Percentiles rank a stretch among this genome's conserved stretches.
These are phyloP conservation scores for Sebastes jordani DNA, from an alignment of 2,797 vertebrate genomes.

Conservation along the genomic window DNA sequence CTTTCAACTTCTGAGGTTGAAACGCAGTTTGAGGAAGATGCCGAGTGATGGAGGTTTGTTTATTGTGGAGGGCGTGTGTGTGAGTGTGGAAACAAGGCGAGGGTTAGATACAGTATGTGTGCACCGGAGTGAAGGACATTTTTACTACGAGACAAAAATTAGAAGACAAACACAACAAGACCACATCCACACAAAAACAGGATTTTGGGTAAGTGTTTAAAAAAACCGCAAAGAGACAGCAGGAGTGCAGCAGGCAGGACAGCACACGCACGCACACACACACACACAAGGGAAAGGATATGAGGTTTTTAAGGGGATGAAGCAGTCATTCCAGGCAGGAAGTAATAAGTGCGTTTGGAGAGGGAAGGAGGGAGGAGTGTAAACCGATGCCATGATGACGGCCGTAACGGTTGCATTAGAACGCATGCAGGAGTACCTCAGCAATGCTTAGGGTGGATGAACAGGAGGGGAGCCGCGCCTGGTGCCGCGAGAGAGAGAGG, in stretches of 20 bases:
- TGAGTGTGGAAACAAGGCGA: constrained; percentile 47
- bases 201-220: constrained; percentile 20
- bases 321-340: constrained; percentile 39
- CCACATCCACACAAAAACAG: constrained; percentile 34
- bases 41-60: constrained; percentile 54
- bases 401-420: constrained; percentile 85
- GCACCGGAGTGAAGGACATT: constrained; percentile 28
- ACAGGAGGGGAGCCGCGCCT: constrained; percentile 99
- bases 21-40: constrained; percentile 52
- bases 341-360: constrained; percentile 12
- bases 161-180: constrained; percentile 20
- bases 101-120: constrained; percentile 43
- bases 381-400: constrained; percentile 72
- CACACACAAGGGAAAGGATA: constrained; percentile 3
- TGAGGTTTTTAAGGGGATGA: background rate
- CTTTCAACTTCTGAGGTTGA: constrained; percentile 76
- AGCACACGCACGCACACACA: constrained; percentile 20
- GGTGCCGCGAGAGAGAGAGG: constrained; percentile 85
- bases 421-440: constrained; percentile 99
- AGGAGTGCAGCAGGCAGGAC: constrained; percentile 55
- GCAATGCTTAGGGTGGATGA: constrained; percentile 99
- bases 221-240: constrained; percentile 33
- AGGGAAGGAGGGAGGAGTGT: constrained; percentile 73
- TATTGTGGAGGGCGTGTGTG: constrained; percentile 23
- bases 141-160: constrained; percentile 38